A percentile compares a stretch with the other conserved stretches of the same genome.
These are phyloP conservation scores for Drosophila bunnanda DNA, from an alignment of 2,888 invertebrate species.

Conservation along the genomic window DNA sequence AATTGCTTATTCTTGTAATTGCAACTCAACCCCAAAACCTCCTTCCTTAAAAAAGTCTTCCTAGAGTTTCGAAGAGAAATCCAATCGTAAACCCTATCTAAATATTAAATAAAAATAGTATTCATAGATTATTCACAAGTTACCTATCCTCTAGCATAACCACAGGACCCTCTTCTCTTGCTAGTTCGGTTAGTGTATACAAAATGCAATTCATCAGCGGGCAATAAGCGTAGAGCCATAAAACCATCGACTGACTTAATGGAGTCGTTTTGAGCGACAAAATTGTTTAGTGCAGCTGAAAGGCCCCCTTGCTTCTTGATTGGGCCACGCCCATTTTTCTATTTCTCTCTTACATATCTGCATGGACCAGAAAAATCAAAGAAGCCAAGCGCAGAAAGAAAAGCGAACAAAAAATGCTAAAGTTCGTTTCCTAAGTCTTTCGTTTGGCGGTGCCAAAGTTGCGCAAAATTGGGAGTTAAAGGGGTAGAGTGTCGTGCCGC, in stretches of 20 bases:
- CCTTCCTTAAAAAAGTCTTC: no score
- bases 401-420: conserved; percentile 42
- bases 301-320: conserved; percentile 26
- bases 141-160: not conserved
- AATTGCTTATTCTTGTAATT: not conserved
- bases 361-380: conserved; percentile 11
- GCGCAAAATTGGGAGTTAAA: conserved; percentile 44
- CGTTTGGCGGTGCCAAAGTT: conserved; percentile 60
- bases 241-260: conserved; percentile 56
- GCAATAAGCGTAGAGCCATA: conserved; percentile 63
- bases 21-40: no score
- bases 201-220: conserved; percentile 64
- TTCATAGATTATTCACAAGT: not conserved
- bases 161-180: not conserved
- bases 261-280: conserved; percentile 66
- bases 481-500: conserved; percentile 40
- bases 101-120: not conserved
- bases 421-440: conserved; percentile 78
- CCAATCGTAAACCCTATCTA: not conserved
- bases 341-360: conserved; percentile 20
- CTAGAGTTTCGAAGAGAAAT: no score
- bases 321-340: conserved; percentile 32
- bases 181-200: conserved; percentile 11
- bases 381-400: conserved; percentile 4
- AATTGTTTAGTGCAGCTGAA: conserved; percentile 49